Evolutionary conservation across 2,888 invertebrate genomes (phyloP), one percentile per base, ranked within the genome.

Genomic region (Digitonthophagus gazella): DNA sequence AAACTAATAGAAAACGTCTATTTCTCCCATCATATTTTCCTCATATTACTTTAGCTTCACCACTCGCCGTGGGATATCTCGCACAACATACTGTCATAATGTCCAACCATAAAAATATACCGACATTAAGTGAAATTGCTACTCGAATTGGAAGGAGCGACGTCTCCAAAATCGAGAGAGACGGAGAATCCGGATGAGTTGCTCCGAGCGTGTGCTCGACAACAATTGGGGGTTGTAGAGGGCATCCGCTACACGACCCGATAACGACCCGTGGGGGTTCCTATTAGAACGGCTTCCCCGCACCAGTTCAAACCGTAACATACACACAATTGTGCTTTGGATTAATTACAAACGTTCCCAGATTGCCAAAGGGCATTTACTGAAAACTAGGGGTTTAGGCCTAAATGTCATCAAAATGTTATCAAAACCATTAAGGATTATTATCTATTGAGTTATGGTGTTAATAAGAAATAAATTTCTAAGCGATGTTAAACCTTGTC

Each of bases 31-130:
- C 76, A 76, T 76, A 75, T 75, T 75, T 76, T 76, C 28, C 11
- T 44, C 28, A 44, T 44, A 44, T 44, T 44, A 11, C 28, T 75
- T 72, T 73, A 73, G 73, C 68, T 70, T 71, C 75, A 71, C 74
- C 54, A 74, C 72, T 72, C 71, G 70, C 57, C 57, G 57, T 11
- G n/a, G 28, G 28, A 44, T 44, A 44, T 44, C 28, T 44, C 28
- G 28, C 28, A 69, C 76, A 74, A 72, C 76, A 76, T 76, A 72
- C 75, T 76, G 76, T 68, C 71, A 66, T 76, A 76, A 76, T 74
- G 73, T 72, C 74, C 69, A 74, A 72, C 76, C 76, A 76, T 78
- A 78, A 77, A 77, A 78, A 75, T 77, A 73, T 73, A 74, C 74
- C 28, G 28, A 44, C 28, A 44, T 44, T 76, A 77, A 75, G 74